Conservation (phyloP, 1,140 invertebrate species). For the Lutraria rhynchaena region DNA sequence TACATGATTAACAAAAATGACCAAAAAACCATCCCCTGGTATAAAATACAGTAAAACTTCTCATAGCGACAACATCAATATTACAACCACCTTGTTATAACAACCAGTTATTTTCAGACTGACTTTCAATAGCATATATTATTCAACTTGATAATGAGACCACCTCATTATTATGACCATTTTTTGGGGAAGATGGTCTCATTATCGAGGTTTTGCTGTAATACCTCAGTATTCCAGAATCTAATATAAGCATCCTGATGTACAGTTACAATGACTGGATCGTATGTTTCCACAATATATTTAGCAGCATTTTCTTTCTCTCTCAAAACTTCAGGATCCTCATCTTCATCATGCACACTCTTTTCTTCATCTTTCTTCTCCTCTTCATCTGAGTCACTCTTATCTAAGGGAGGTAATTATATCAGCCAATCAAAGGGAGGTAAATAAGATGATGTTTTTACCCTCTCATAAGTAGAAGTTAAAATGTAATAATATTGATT, state of each 20-base stretch:
- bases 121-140: background rate
- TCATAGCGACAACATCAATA: too few relatives aligned
- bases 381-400: conserved; percentile 47
- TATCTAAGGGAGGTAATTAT: background rate
- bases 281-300: conserved; percentile 75
- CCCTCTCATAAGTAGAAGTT: too few relatives aligned
- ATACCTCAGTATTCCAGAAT: conserved; percentile 79
- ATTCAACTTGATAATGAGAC: too few relatives aligned
- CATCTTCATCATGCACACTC: conserved; percentile 56
- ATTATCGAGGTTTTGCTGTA: too few relatives aligned
- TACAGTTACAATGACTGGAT: conserved; percentile 76
- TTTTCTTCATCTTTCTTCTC: conserved; percentile 61
- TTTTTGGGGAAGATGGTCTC: too few relatives aligned
- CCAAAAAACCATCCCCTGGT: background rate
- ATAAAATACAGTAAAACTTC: background rate
- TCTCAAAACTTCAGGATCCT: conserved; percentile 54
- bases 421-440: too few relatives aligned
- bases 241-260: conserved; percentile 78
- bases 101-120: too few relatives aligned
- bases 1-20: too few relatives aligned
- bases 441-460: too few relatives aligned
- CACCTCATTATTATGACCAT: too few relatives aligned
- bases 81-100: too few relatives aligned
- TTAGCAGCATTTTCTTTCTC: conserved; percentile 67
- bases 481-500: too few relatives aligned